phyloP scores from a whole-genome alignment of 2,888 invertebrate genomes.

The Agonum fuliginosum region DNA sequence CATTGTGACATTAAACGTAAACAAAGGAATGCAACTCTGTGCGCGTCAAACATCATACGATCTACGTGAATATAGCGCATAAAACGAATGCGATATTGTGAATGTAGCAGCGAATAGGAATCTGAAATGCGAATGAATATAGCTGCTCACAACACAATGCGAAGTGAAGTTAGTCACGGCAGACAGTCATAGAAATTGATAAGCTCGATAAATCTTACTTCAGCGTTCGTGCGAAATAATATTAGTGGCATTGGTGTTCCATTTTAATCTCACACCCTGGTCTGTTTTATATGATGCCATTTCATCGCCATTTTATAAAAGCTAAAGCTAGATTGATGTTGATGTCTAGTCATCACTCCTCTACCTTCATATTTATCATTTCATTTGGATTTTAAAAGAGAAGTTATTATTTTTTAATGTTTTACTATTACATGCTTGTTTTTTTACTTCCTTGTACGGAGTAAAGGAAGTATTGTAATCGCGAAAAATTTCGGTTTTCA shows the following conservation, averaged over 20 bases:
- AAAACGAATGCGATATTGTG: conserved; percentile 33
- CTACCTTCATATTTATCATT: too few relatives aligned
- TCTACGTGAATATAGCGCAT: neutral
- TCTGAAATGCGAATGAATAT: conserved; percentile 35
- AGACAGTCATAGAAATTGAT: conserved; percentile 51
- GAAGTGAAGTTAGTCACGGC: conserved; percentile 49
- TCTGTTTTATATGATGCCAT: conserved; percentile 13
- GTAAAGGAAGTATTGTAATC: too few relatives aligned
- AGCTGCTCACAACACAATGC: conserved; percentile 1
- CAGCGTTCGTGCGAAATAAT: conserved; percentile 51
- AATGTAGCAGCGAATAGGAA: conserved; percentile 16
- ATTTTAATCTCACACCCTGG: conserved; percentile 30
- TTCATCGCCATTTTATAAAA: conserved; percentile 23
- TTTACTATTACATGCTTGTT: too few relatives aligned
- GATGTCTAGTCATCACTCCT: too few relatives aligned
- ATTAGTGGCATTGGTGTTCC: conserved; percentile 43
- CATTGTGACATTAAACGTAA: conserved; percentile 30
- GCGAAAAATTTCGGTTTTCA: too few relatives aligned
- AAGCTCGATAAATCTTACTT: conserved; percentile 51
- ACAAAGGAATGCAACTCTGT: neutral
- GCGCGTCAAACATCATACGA: neutral
- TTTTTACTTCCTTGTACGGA: too few relatives aligned
- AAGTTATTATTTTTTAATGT: too few relatives aligned
- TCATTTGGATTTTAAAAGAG: too few relatives aligned
- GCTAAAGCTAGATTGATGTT: too few relatives aligned